Evolutionary conservation across 2,113 vertebrate species (phyloP).

Genomic region (Proteles cristata): DNA sequence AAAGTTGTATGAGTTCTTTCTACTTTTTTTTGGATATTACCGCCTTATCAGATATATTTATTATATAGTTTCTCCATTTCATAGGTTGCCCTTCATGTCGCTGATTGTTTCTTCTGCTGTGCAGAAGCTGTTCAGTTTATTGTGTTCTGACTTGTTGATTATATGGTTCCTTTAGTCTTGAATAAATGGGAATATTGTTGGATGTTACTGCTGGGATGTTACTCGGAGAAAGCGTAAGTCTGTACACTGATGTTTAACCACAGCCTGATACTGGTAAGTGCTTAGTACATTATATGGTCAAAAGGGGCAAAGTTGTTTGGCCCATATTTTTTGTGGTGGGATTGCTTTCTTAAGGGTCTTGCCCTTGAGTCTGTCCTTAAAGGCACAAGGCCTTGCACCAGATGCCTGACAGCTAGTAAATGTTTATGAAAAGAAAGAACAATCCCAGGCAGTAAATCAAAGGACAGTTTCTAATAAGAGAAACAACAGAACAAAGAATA

Average conservation of each 20-base stretch:
- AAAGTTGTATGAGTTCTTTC: neutral
- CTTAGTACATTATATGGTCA: neutral
- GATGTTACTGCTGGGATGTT: neutral
- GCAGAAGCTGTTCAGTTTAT: neutral
- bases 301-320: neutral
- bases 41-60: neutral
- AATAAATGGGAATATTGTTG: neutral
- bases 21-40: neutral
- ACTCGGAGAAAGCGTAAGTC: neutral
- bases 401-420: constrained; percentile 70
- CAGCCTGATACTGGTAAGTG: no score
- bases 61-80: neutral
- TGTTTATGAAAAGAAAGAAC: constrained; percentile 64
- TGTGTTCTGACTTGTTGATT: neutral
- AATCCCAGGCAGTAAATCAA: constrained; percentile 71
- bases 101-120: neutral
- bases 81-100: neutral
- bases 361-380: neutral
- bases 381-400: constrained; percentile 49
- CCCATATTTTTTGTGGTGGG: neutral
- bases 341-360: neutral
- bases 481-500: constrained; percentile 73
- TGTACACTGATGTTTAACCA: rapidly evolving
- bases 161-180: neutral
- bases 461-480: constrained; percentile 66